These are phyloP conservation scores for Amblyteles armatorius DNA, from an alignment of 2,888 invertebrate genomes.

Conservation along the genomic window DNA sequence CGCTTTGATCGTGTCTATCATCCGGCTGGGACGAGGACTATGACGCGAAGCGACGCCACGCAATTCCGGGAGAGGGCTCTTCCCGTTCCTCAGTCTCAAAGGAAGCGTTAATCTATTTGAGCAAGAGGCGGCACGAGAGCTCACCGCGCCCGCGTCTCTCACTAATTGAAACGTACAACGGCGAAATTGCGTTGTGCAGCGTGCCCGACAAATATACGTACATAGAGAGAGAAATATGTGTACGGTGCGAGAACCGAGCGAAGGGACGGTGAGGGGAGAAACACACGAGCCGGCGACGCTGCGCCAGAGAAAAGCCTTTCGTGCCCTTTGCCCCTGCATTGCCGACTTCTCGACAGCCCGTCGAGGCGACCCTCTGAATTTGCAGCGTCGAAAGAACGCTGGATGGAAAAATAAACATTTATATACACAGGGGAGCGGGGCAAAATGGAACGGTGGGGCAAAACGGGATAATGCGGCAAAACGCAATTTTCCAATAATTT, in stretches of 20 bases:
- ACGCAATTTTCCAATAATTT: no score
- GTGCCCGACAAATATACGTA: conserved; percentile 42
- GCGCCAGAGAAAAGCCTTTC: conserved; percentile 15
- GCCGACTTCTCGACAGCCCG: neutral
- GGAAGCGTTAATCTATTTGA: conserved; percentile 66
- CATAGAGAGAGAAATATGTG: conserved; percentile 42
- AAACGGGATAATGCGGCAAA: no score
- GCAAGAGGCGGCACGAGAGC: conserved; percentile 10
- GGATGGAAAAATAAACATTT: conserved; percentile 17
- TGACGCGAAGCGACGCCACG: conserved; percentile 37
- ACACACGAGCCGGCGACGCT: neutral
- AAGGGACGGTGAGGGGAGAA: neutral
- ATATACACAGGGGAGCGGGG: neutral
- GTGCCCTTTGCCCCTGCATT: neutral
- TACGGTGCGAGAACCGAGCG: neutral
- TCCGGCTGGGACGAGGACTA: conserved; percentile 19
- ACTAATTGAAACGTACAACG: conserved; percentile 66
- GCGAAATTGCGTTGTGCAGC: conserved; percentile 57
- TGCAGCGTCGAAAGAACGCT: no score
- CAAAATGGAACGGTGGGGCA: no score
- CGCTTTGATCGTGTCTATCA: conserved; percentile 27
- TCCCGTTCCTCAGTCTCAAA: conserved; percentile 54
- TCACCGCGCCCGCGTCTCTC: conserved; percentile 41
- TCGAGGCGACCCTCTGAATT: neutral
- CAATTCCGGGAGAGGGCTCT: conserved; percentile 33